Percentiles rank a stretch among this genome's conserved stretches.
Evolutionary conservation across 2,113 vertebrate species (phyloP).

Genomic region (Lethenteron camtschaticum): DNA sequence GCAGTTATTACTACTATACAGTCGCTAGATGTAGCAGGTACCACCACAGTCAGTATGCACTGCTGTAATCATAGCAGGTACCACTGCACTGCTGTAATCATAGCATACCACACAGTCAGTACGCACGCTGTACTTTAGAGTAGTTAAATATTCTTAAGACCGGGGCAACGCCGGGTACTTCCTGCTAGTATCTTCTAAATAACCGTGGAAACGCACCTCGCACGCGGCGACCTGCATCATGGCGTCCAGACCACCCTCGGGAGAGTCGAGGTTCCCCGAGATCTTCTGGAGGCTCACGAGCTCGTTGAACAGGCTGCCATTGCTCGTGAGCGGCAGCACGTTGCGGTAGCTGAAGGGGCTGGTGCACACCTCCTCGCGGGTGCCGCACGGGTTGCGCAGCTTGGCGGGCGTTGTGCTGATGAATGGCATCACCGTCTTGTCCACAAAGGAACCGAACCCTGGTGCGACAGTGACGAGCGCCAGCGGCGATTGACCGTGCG

Average conservation of each 20-base stretch:
- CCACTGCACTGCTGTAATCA: no score
- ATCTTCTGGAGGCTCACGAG: slow-evolving; percentile 11
- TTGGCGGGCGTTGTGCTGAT: slow-evolving; percentile 24
- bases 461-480: not conserved
- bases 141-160: no score
- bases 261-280: slow-evolving; percentile 14
- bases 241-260: slow-evolving; percentile 12
- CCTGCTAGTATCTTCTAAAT: no score
- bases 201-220: slow-evolving; percentile 12
- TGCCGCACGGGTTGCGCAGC: slow-evolving; percentile 12
- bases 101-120: no score
- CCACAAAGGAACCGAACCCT: slow-evolving; percentile 52
- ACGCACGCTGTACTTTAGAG: no score
- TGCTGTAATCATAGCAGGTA: no score
- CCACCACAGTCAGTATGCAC: no score
- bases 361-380: slow-evolving; percentile 8
- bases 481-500: no score
- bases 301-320: slow-evolving; percentile 13
- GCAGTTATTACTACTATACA: no score
- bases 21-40: no score
- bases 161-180: no score
- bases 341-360: slow-evolving; percentile 12
- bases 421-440: slow-evolving; percentile 36
- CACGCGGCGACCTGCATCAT: slow-evolving; percentile 15
- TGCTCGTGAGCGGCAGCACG: slow-evolving; percentile 12